Conservation (phyloP, 1,140 invertebrate genomes). For the Ostrea denselamellosa region DNA sequence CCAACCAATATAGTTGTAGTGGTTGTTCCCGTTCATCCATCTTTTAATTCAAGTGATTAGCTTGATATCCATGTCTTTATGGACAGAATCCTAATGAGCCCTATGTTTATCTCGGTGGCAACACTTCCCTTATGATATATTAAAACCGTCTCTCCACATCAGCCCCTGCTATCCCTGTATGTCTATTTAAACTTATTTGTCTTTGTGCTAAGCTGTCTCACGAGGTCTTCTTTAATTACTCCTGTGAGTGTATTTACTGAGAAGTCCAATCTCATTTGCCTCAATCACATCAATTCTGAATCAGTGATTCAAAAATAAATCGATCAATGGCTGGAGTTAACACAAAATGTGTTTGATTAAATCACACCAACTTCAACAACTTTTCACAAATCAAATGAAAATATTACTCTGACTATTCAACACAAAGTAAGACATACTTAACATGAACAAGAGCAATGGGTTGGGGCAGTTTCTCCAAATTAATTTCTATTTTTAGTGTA, state of each 20-base stretch:
- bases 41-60: neutral
- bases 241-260: neutral
- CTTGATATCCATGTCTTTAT: neutral
- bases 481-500: neutral
- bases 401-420: neutral
- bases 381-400: neutral
- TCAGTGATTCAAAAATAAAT: neutral
- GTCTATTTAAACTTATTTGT: neutral
- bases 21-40: neutral
- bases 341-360: constrained; percentile 25
- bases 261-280: neutral
- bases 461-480: neutral
- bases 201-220: neutral
- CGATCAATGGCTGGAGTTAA: neutral
- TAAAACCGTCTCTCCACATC: neutral
- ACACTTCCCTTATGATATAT: neutral
- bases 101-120: neutral
- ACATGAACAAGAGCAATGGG: neutral
- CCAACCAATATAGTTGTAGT: too few relatives aligned
- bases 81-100: neutral
- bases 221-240: constrained; percentile 17
- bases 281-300: constrained; percentile 22
- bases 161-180: neutral
- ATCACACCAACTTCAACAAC: neutral
- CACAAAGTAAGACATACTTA: neutral